A percentile compares a stretch with the other conserved stretches of the same genome.
Conservation (phyloP, 2,888 invertebrate genomes). For the Octonoba sinensis region DNA sequence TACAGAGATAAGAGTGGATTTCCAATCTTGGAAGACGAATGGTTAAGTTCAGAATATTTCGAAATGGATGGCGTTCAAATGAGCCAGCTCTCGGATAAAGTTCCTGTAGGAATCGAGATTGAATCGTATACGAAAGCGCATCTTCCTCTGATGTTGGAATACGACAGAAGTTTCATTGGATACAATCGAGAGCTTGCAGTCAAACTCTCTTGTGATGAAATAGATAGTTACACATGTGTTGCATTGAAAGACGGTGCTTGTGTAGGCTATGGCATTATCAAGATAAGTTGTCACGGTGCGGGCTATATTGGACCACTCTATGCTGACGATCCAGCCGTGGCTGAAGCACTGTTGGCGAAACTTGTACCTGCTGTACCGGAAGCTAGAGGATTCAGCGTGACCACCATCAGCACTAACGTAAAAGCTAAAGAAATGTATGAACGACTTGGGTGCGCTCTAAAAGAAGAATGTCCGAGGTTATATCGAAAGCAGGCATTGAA, state of each 20-base stretch:
- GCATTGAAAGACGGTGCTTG: conserved; percentile 23
- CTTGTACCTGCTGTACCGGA: background rate
- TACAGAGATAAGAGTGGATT: conserved; percentile 42
- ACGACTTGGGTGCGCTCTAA: background rate
- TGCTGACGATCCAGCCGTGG: conserved; percentile 34
- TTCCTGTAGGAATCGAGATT: background rate
- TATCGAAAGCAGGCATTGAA: background rate
- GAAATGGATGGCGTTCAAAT: background rate
- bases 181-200: conserved; percentile 21
- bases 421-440: background rate
- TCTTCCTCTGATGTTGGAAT: conserved; percentile 17
- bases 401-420: conserved; percentile 10
- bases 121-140: background rate
- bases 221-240: conserved; percentile 19
- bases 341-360: conserved; percentile 27
- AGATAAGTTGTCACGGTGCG: conserved; percentile 3
- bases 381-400: conserved; percentile 9
- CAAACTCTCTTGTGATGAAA: conserved; percentile 6
- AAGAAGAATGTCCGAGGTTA: background rate
- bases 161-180: conserved; percentile 6
- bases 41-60: background rate
- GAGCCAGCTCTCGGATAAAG: background rate
- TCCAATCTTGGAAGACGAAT: background rate
- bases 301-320: conserved; percentile 41
- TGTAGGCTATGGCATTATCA: conserved; percentile 24